Evolutionary conservation across 1,140 invertebrate species (phyloP).

Genomic region (Heliconius hewitsoni): DNA sequence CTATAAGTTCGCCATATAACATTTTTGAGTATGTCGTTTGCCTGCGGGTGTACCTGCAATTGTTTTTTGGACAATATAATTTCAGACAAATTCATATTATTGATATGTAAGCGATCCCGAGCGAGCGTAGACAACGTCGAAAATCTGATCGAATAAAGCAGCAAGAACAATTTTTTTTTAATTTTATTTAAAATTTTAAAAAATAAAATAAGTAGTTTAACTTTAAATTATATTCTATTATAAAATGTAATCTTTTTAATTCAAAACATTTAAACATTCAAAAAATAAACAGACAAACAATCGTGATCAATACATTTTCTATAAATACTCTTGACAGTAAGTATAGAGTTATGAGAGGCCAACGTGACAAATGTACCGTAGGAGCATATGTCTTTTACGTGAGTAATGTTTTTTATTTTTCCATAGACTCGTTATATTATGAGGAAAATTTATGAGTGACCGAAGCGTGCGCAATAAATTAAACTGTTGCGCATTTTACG

Average conservation of each 20-base stretch:
- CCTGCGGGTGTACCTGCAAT: background rate
- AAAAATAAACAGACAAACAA: background rate
- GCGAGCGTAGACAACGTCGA: no score
- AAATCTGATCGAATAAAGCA: no score
- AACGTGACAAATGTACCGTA: slow-evolving; percentile 39
- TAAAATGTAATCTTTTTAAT: no score
- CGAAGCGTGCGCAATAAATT: slow-evolving; percentile 20
- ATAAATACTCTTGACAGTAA: slow-evolving; percentile 21
- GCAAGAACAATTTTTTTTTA: no score
- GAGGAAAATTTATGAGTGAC: slow-evolving; percentile 21
- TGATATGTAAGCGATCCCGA: no score
- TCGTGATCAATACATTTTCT: background rate
- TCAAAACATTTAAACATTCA: background rate
- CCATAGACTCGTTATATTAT: slow-evolving; percentile 23
- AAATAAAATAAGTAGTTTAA: no score
- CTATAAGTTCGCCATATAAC: slow-evolving; percentile 58
- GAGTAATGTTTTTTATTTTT: slow-evolving; percentile 29
- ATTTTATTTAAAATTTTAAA: no score
- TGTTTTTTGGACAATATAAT: background rate
- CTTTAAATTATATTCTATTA: no score
- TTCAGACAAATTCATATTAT: no score
- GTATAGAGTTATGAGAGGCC: slow-evolving; percentile 29
- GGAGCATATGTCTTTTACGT: slow-evolving; percentile 18
- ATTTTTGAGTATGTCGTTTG: slow-evolving; percentile 6
- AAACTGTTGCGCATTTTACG: slow-evolving; percentile 20